Percentiles rank a stretch among this genome's conserved stretches.
phyloP scores from a whole-genome alignment of 2,888 invertebrate genomes.

The Prosopocoilus inquinatus region DNA sequence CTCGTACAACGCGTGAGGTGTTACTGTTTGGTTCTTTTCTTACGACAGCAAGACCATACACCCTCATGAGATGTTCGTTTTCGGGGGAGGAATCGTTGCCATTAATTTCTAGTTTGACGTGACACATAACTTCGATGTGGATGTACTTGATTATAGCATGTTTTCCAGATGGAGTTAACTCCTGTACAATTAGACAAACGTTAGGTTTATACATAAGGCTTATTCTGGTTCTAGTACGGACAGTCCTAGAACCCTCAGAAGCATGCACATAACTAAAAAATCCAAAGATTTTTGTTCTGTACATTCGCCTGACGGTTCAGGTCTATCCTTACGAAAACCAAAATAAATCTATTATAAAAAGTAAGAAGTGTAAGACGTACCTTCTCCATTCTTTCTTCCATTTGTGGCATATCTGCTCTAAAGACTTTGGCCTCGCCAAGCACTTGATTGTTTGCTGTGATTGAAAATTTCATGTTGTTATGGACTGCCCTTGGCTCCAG shows the following conservation, averaged over 20 bases:
- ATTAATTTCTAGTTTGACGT: constrained; percentile 60
- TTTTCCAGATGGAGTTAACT: constrained; percentile 41
- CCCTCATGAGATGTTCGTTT: constrained; percentile 63
- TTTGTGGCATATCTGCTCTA: constrained; percentile 66
- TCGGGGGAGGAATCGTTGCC: constrained; percentile 58
- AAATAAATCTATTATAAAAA: no score
- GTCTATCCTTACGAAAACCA: no score
- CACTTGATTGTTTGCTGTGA: constrained; percentile 58
- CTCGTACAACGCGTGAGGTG: constrained; percentile 57
- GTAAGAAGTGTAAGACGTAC: constrained; percentile 37
- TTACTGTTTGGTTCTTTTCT: constrained; percentile 59
- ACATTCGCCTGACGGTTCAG: no score
- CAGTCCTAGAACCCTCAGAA: no score
- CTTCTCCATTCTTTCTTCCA: constrained; percentile 63
- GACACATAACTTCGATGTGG: constrained; percentile 67
- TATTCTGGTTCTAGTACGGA: no score
- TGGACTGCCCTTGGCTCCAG: constrained; percentile 66
- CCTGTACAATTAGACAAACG: constrained; percentile 30
- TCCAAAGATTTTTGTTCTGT: no score
- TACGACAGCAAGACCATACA: constrained; percentile 65
- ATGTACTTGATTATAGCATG: constrained; percentile 62
- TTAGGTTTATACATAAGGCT: no score
- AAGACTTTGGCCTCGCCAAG: constrained; percentile 68
- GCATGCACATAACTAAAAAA: no score
- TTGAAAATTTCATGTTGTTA: constrained; percentile 64